Base-by-base conservation (phyloP, 2,888 invertebrate species). In the Eristalinus sepulchralis region DNA sequence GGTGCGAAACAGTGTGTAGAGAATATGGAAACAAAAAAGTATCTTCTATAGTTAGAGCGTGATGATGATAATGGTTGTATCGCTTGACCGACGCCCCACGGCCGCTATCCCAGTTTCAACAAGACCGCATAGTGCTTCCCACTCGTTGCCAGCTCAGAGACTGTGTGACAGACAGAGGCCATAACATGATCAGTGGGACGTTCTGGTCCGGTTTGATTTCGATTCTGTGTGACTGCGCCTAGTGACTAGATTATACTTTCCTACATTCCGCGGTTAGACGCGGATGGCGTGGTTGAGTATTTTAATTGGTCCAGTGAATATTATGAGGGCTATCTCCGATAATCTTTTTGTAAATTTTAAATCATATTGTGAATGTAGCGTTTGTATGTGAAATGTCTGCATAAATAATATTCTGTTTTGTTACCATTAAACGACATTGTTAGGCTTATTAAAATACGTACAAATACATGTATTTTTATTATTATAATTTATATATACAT, bases 291-390 rank as follows among this genome's bases (percentile, higher is more conserved):
- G 77, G 68, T 72, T 17, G 47, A 77, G 39, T 70, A 82, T 85
- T 85, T 85, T 73, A 85, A 85, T 82, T 85, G 77, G 77, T 77
- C 72, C 63, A 63, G 24, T 73, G 77, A 57, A 47, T 72, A 77
- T 81, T 72, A 77, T 47, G 31, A 59, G 17, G 62, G 62, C 55
- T 64, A 79, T 79, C 47, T 53, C 68, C 34, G 27, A 13, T 4
- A n/a, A 47, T 36, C 13, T 36, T 11, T 1, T 13, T 4, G 36
- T 36, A 13, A 36, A 13, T n/a, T 36, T 36, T 13, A 13, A 13
- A n/a, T n/a, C n/a, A n/a, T n/a, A n/a, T n/a, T n/a, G n/a, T n/a
- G n/a, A n/a, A n/a, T n/a, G n/a, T n/a, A n/a, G n/a, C n/a, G n/a
- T n/a, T n/a, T n/a, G n/a, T n/a, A n/a, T n/a, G n/a, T n/a, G n/a